Evolutionary conservation across 2,797 vertebrate species (phyloP).

Genomic region (Threskiornis aethiopicus): DNA sequence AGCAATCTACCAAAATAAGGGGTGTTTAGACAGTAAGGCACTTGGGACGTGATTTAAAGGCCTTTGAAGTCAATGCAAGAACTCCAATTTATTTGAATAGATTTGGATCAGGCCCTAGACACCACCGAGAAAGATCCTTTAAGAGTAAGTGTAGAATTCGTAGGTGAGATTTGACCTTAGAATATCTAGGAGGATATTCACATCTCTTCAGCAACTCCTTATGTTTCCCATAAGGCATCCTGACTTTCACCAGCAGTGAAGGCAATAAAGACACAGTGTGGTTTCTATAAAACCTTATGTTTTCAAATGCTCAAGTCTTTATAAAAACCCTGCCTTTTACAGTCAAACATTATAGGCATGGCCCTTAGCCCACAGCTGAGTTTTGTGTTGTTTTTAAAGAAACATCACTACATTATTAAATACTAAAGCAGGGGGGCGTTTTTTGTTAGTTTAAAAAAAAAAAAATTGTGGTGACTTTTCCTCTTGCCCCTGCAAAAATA

Average conservation of each 20-base stretch:
- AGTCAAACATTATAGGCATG: neutral
- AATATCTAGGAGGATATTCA: neutral
- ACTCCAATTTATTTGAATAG: neutral
- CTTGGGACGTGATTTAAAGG: neutral
- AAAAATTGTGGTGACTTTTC: neutral
- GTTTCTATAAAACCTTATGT: neutral
- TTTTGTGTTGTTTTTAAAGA: neutral
- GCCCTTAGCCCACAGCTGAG: neutral
- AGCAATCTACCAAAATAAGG: neutral
- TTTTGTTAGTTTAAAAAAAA: neutral
- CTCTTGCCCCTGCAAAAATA: neutral
- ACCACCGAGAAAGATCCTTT: neutral
- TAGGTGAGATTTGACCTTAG: neutral
- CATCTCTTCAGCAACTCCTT: neutral
- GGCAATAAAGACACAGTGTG: neutral
- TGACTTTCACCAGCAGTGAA: neutral
- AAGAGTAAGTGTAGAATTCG: neutral
- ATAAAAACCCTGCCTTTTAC: neutral
- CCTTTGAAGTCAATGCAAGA: neutral
- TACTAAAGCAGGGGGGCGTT: neutral
- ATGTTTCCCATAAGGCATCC: neutral
- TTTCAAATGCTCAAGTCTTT: neutral
- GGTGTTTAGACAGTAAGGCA: neutral
- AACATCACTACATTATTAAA: neutral
- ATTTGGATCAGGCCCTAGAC: neutral